Conservation (phyloP, 2,888 invertebrate genomes). For the Protula sp. region DNA sequence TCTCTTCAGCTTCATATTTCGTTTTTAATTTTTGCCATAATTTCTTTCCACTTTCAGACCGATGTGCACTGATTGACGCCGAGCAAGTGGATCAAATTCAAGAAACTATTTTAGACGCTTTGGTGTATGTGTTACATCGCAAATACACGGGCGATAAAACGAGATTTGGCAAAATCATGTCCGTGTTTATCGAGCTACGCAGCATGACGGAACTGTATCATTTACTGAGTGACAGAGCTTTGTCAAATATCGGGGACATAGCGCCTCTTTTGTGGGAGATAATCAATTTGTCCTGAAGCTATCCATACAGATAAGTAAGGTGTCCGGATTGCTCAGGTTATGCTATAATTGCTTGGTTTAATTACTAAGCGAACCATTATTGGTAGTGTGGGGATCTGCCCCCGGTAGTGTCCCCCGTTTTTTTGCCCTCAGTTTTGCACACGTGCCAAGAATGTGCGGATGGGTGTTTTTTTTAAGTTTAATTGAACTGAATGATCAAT, state of each 20-base stretch:
- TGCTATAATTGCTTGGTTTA: too few relatives aligned
- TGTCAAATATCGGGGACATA: not conserved
- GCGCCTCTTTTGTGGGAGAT: not conserved
- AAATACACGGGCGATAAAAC: constrained; percentile 1
- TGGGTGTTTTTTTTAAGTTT: too few relatives aligned
- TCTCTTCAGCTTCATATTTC: too few relatives aligned
- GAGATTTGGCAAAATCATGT: constrained; percentile 1
- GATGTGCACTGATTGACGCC: constrained; percentile 1
- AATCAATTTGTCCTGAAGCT: not conserved
- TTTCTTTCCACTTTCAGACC: constrained; percentile 3
- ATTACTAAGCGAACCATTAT: too few relatives aligned
- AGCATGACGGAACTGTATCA: constrained; percentile 9
- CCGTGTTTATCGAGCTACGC: constrained; percentile 6
- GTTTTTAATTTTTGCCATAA: too few relatives aligned
- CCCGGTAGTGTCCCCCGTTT: too few relatives aligned
- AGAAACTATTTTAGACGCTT: not conserved
- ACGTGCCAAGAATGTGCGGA: too few relatives aligned
- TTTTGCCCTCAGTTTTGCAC: too few relatives aligned
- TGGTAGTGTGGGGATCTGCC: too few relatives aligned
- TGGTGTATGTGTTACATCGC: not conserved
- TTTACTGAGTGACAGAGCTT: constrained; percentile 3
- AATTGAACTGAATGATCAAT: too few relatives aligned
- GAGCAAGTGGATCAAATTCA: constrained; percentile 1
- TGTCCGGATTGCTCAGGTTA: too few relatives aligned
- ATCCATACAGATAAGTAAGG: too few relatives aligned